Conservation (phyloP, 2,113 vertebrate species). For the Athene cunicularia region DNA sequence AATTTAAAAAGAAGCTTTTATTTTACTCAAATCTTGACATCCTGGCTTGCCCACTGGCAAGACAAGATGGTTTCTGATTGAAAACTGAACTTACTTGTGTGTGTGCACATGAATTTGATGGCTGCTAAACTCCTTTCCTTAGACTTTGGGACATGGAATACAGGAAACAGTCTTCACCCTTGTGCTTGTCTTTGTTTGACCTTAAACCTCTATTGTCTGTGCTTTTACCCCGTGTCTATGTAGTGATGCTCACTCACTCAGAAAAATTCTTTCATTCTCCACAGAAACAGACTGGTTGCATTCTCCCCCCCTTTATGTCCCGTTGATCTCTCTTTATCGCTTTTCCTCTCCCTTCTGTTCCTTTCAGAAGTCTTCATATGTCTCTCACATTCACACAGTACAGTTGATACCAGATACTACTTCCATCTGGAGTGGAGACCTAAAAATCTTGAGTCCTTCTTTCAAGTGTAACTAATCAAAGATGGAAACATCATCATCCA, state of each 20-base stretch:
- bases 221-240: background rate
- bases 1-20: background rate
- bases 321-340: background rate
- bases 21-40: background rate
- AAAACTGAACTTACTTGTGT: background rate
- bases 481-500: background rate
- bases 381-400: background rate
- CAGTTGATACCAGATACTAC: background rate
- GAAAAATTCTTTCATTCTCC: background rate
- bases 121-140: background rate
- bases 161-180: background rate
- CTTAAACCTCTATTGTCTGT: background rate
- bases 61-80: background rate
- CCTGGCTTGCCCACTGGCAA: background rate
- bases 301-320: background rate
- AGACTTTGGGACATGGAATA: background rate
- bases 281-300: background rate
- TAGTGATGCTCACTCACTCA: background rate
- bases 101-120: rapidly evolving
- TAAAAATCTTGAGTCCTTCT: background rate
- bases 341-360: background rate
- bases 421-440: background rate
- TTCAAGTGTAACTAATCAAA: background rate
- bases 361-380: background rate
- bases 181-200: background rate